Evolutionary conservation across 2,888 invertebrate species (phyloP).

Genomic region (Andrena praecox): DNA sequence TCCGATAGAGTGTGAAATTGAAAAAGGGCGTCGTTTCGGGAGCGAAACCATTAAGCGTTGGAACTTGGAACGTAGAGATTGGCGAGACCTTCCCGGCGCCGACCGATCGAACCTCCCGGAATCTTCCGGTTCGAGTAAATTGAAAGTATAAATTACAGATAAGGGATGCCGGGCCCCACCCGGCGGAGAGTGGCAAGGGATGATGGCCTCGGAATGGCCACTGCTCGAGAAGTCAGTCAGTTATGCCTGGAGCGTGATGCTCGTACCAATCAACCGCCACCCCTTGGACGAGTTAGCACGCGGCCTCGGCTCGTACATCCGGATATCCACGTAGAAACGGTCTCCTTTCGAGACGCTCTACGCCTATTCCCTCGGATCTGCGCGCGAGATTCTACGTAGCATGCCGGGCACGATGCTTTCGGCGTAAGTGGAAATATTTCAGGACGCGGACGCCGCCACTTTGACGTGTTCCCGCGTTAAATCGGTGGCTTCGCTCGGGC

Average conservation of each 20-base stretch:
- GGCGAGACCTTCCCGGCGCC: conserved; percentile 8
- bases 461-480: conserved; percentile 12
- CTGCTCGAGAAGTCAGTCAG: conserved; percentile 72
- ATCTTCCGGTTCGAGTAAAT: conserved; percentile 75
- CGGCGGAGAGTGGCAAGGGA: conserved; percentile 27
- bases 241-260: conserved; percentile 81
- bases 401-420: conserved; percentile 75
- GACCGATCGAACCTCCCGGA: conserved; percentile 44
- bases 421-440: conserved; percentile 72
- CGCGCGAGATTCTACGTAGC: conserved; percentile 16
- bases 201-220: conserved; percentile 56
- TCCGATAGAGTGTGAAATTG: conserved; percentile 58
- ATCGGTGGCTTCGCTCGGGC: neutral
- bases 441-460: conserved; percentile 33
- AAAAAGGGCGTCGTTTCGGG: conserved; percentile 46
- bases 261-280: conserved; percentile 76
- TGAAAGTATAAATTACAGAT: conserved; percentile 84
- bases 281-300: conserved; percentile 20
- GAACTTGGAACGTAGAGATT: conserved; percentile 8
- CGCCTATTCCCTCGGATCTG: conserved; percentile 25
- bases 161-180: conserved; percentile 73
- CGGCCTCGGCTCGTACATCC: conserved; percentile 59
- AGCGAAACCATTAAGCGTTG: conserved; percentile 63
- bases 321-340: conserved; percentile 64
- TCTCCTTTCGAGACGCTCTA: conserved; percentile 39